Evolutionary conservation across 2,888 invertebrate species (phyloP).

Genomic region (Orchesellides sinensis): DNA sequence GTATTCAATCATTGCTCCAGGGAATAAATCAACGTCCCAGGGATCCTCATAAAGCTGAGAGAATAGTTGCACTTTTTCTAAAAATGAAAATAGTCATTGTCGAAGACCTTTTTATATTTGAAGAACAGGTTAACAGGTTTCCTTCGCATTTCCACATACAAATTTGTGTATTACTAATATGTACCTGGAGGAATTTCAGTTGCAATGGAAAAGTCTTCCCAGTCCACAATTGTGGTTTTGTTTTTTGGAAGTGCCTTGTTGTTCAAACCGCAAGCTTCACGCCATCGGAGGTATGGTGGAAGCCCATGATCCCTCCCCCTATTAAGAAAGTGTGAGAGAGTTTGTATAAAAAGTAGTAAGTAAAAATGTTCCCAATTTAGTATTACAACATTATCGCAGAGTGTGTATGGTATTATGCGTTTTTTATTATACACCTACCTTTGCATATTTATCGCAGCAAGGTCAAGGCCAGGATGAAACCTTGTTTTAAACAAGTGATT

Average conservation of each 20-base stretch:
- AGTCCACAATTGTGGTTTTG: constrained; percentile 79
- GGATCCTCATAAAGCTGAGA: constrained; percentile 70
- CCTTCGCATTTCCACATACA: too few species aligned
- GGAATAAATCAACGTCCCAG: constrained; percentile 77
- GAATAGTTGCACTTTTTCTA: constrained; percentile 71
- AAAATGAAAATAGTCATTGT: constrained; percentile 21
- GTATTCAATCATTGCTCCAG: constrained; percentile 77
- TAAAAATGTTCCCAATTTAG: too few species aligned
- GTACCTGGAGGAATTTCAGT: constrained; percentile 71
- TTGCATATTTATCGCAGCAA: constrained; percentile 93
- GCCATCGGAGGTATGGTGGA: constrained; percentile 87
- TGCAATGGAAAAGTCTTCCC: constrained; percentile 82
- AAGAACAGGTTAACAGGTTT: too few species aligned
- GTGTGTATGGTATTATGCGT: too few species aligned
- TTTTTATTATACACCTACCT: constrained; percentile 69
- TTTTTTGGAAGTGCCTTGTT: constrained; percentile 76
- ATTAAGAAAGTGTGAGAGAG: too few species aligned
- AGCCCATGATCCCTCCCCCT: constrained; percentile 92
- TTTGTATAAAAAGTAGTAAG: too few species aligned
- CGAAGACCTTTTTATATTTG: background rate
- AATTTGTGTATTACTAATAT: background rate
- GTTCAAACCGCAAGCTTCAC: constrained; percentile 86
- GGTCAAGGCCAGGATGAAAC: constrained; percentile 83
- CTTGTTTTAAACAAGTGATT: constrained; percentile 89
- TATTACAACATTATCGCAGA: too few species aligned